phyloP scores from a whole-genome alignment of 30 jellyfish, hydroid and myxozoan species.

The Cassiopea xamachana region DNA sequence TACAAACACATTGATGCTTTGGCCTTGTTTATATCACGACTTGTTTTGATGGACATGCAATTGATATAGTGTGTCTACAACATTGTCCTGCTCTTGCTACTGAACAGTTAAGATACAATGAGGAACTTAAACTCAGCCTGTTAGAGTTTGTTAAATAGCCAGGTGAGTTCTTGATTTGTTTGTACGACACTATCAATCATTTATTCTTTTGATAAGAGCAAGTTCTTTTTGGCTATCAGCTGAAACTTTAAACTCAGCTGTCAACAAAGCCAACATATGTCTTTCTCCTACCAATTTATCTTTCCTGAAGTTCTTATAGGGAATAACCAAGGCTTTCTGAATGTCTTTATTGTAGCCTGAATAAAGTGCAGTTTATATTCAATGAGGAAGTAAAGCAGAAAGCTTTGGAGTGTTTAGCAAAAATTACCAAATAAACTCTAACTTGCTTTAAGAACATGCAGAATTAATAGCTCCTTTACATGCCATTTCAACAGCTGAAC shows the following conservation, averaged over 20 bases:
- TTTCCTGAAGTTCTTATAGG: no score
- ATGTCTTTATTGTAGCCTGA: no score
- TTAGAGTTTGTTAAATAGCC: not conserved
- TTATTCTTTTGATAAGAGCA: not conserved
- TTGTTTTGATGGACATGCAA: not conserved
- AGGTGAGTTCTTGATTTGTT: slow-evolving; percentile 33
- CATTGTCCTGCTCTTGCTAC: not conserved
- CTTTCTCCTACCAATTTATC: no score
- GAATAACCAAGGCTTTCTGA: no score
- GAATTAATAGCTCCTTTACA: no score
- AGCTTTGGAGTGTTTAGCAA: no score
- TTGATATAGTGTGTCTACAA: no score
- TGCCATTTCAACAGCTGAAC: no score
- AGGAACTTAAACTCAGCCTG: not conserved
- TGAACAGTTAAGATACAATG: not conserved
- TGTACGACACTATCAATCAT: not conserved
- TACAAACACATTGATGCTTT: not conserved
- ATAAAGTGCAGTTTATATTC: no score
- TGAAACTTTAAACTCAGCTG: not conserved
- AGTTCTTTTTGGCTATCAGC: not conserved
- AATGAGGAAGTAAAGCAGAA: no score
- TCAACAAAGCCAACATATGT: not conserved
- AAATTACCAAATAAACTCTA: no score
- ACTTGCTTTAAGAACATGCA: no score
- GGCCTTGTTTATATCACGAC: not conserved